Base-by-base conservation (phyloP, 2,113 vertebrate genomes). In the Ciconia boyciana region DNA sequence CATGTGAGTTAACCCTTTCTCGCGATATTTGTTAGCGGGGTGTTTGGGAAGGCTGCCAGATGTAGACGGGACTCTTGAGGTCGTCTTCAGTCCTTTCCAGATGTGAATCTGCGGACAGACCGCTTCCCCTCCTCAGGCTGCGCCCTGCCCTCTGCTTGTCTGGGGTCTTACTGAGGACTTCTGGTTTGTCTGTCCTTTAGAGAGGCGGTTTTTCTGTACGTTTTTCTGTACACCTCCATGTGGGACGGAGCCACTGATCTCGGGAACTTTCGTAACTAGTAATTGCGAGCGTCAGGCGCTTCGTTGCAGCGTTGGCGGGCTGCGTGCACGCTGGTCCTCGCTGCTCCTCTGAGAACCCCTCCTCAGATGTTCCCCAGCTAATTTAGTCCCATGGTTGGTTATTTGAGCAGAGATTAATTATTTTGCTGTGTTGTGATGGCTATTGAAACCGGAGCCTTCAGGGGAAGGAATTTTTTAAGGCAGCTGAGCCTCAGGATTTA, bases 21-120 rank as follows among this genome's bases (percentile, higher is more conserved):
- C 9, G 32, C 31, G 5, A 0, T 4, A 1, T 14, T 29, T 1
- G 0, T 29, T 20, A 16, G 51, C 4, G 3, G 44, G 10, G 24
- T 6, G 43, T 9, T 52, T 4, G 46, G 39, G 52, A 60, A 46
- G 60, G 16, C 24, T 21, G 24, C 46, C 9, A 2, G 19, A 2
- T 9, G 29, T 7, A 8, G 24, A 15, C 1, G 10, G 24, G 28
- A 10, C 43, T 44, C 36, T 18, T 7, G 29, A 31, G 43, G 15
- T 60, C 11, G 2, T 9, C 58, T 36, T 16, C 15, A 9, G 36
- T 28, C 74, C 44, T 11, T 22, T 32, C 48, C 48, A 13, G 31
- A 15, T 9, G 15, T 2, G 17, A 19, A 6, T 13, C 44, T 32
- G 25, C 2, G 31, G 60, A 19, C 39, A 46, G 20, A 18, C 15